phyloP scores from a whole-genome alignment of 1,140 invertebrate genomes.

The Drosophila bocqueti region DNA sequence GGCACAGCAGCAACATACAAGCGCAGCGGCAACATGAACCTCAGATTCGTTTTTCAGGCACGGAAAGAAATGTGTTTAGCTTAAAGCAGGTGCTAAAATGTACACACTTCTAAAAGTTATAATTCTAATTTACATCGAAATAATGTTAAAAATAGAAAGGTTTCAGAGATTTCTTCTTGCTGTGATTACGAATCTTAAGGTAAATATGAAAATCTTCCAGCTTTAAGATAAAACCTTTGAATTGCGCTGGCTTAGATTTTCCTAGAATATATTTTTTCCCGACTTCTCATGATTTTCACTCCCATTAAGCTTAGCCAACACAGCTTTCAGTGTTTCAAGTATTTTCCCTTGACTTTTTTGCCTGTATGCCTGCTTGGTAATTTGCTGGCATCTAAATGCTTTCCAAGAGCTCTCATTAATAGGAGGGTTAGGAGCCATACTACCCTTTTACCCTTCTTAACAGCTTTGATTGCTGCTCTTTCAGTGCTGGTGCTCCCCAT shows the following conservation, averaged over 20 bases:
- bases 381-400: slow-evolving; percentile 66
- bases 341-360: slow-evolving; percentile 6
- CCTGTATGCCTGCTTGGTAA: slow-evolving; percentile 45
- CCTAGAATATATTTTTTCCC: too few relatives aligned
- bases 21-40: slow-evolving; percentile 41
- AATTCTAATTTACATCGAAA: neutral
- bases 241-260: neutral
- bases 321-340: slow-evolving; percentile 8
- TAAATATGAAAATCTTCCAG: neutral
- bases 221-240: neutral
- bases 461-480: slow-evolving; percentile 30
- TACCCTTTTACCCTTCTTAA: slow-evolving; percentile 23
- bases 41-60: slow-evolving; percentile 16
- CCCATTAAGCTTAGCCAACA: neutral
- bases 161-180: neutral
- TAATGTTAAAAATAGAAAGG: neutral
- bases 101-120: too few relatives aligned
- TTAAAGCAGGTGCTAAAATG: neutral
- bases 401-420: slow-evolving; percentile 70
- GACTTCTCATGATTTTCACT: neutral
- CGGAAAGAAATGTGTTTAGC: slow-evolving; percentile 11
- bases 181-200: neutral
- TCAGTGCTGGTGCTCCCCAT: slow-evolving; percentile 28
- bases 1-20: slow-evolving; percentile 20
- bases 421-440: slow-evolving; percentile 24